Evolutionary conservation across 2,797 vertebrate genomes (phyloP), one percentile per base, ranked within the genome.

Genomic region (Tapera naevia): DNA sequence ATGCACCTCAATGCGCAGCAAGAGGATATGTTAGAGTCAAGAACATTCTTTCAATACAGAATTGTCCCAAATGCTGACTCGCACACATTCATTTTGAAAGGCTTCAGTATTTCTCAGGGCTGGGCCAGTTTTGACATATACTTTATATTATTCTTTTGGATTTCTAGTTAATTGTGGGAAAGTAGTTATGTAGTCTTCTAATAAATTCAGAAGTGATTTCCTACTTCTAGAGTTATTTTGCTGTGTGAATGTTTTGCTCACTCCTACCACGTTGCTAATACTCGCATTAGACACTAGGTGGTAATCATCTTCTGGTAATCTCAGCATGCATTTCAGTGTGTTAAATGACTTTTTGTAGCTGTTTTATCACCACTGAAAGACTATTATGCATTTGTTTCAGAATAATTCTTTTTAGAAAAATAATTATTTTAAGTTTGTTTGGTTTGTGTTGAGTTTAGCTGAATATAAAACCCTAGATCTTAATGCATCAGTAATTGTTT

Each of bases 251-350:
- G 46, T 73, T 71, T 67, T 19, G 27, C 24, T 67, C 6, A 1
- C 37, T 76, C 27, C 23, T 33, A 25, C 48, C 17, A 27, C 8
- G 3, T 1, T 58, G 60, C n/a, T 67, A 69, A 41, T 91, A 58
- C 43, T 37, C 18, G 33, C 30, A 21, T 27, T 62, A 80, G 80
- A 48, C 95, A 85, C 85, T 87, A 95, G 94, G 65, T 92, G 96
- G 93, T 91, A 94, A 91, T 87, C 73, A 23, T 62, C 54, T 91
- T 89, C 94, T 93, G 87, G 73, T 74, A 83, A 90, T 32, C 22
- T 84, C 41, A 64, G 35, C 24, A 35, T 10, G 5, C 18, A 10
- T 72, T 54, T 82, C 75, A 8, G 22, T 43, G 1, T 21, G 18
- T 46, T 30, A 65, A 80, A 76, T 51, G 30, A 19, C 35, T 88